phyloP scores from a whole-genome alignment of 2,888 invertebrate species.

The Cephus rjabovi region DNA sequence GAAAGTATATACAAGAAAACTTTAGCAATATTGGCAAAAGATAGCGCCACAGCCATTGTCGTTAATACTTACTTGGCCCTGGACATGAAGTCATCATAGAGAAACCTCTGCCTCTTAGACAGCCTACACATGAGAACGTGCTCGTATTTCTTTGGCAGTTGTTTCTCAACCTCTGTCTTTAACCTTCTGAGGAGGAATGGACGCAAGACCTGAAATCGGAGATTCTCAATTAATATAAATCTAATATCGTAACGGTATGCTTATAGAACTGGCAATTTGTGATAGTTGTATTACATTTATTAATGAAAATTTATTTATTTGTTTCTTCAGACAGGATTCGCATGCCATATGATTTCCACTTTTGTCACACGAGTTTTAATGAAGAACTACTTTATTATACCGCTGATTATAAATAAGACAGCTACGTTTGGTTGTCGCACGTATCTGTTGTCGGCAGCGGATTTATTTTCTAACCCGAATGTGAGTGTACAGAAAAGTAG shows the following conservation, averaged over 20 bases:
- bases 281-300: background rate
- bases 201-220: slow-evolving; percentile 78
- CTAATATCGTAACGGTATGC: background rate
- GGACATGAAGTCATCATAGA: slow-evolving; percentile 99
- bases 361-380: slow-evolving; percentile 61
- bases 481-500: slow-evolving; percentile 42
- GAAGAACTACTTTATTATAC: slow-evolving; percentile 53
- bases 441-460: slow-evolving; percentile 57
- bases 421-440: slow-evolving; percentile 32
- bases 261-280: background rate
- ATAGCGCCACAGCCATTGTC: background rate
- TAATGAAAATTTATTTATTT: slow-evolving; percentile 23
- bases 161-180: slow-evolving; percentile 96
- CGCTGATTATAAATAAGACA: slow-evolving; percentile 48
- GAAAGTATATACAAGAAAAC: background rate
- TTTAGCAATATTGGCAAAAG: slow-evolving; percentile 9
- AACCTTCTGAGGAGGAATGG: slow-evolving; percentile 93
- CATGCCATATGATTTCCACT: slow-evolving; percentile 49
- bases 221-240: background rate
- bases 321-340: slow-evolving; percentile 63
- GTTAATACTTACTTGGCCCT: slow-evolving; percentile 83
- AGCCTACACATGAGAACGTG: slow-evolving; percentile 94
- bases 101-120: slow-evolving; percentile 94
- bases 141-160: slow-evolving; percentile 97
- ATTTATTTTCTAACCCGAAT: slow-evolving; percentile 23